phyloP scores from a whole-genome alignment of 1,140 invertebrate genomes.

The Nasonia longicornis region DNA sequence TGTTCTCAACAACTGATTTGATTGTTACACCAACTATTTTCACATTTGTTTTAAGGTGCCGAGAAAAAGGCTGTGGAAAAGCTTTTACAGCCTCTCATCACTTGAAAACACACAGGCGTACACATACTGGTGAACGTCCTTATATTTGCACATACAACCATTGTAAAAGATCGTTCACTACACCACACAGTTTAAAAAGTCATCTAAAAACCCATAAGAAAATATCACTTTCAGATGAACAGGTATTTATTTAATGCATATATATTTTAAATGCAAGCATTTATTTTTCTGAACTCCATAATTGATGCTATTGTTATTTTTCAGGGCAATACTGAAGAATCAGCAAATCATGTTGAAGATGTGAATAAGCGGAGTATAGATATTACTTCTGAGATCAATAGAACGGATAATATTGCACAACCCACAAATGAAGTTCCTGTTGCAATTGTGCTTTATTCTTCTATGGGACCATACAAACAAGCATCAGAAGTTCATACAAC shows the following conservation, averaged over 20 bases:
- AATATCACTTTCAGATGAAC: slow-evolving; percentile 53
- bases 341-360: slow-evolving; percentile 33
- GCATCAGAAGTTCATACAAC: slow-evolving; percentile 15
- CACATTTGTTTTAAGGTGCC: slow-evolving; percentile 73
- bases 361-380: slow-evolving; percentile 44
- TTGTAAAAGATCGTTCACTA: slow-evolving; percentile 84
- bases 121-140: slow-evolving; percentile 78
- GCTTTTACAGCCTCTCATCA: slow-evolving; percentile 95
- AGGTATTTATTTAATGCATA: slow-evolving; percentile 51
- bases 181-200: slow-evolving; percentile 83
- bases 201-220: slow-evolving; percentile 76
- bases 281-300: background rate
- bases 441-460: slow-evolving; percentile 43
- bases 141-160: slow-evolving; percentile 80
- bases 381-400: slow-evolving; percentile 48
- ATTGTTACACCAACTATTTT: background rate
- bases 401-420: slow-evolving; percentile 45
- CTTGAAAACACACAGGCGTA: slow-evolving; percentile 83
- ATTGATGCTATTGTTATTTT: slow-evolving; percentile 24
- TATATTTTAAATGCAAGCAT: background rate
- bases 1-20: no score
- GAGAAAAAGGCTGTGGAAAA: slow-evolving; percentile 87
- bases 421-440: slow-evolving; percentile 44
- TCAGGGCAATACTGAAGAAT: slow-evolving; percentile 38
- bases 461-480: slow-evolving; percentile 39